Conservation (phyloP, 2,797 vertebrate genomes). For the Borostomias antarcticus region DNA sequence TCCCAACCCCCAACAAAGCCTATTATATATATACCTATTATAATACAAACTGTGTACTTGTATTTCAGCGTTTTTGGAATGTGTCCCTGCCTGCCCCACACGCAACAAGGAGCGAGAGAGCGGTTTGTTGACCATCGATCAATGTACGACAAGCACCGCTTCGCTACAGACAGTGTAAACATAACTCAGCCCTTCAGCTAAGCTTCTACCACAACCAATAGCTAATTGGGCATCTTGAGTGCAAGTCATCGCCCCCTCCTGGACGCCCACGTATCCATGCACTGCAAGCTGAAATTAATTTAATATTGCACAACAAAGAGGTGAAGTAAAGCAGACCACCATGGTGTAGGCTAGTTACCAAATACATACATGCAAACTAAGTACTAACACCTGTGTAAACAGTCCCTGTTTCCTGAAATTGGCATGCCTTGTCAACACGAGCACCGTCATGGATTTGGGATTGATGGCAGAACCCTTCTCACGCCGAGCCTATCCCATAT, state of each 20-base stretch:
- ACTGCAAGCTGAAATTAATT: too few relatives aligned
- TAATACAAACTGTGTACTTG: not conserved
- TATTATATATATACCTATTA: not conserved
- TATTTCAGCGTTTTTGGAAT: slow-evolving; percentile 12
- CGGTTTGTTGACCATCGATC: slow-evolving; percentile 17
- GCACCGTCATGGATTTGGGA: not conserved
- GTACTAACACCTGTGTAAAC: not conserved
- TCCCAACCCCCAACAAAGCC: too few relatives aligned
- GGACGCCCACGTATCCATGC: too few relatives aligned
- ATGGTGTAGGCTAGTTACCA: too few relatives aligned
- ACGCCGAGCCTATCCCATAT: not conserved
- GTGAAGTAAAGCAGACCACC: too few relatives aligned
- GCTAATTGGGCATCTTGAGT: slow-evolving; percentile 14
- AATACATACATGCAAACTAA: too few relatives aligned
- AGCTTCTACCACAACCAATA: not conserved
- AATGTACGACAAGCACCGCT: slow-evolving; percentile 19
- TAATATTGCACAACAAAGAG: too few relatives aligned
- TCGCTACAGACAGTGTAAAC: slow-evolving; percentile 17
- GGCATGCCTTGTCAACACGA: not conserved
- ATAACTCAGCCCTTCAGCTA: not conserved
- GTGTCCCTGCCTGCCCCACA: slow-evolving; percentile 6
- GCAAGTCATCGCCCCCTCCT: slow-evolving; percentile 66
- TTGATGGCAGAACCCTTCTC: not conserved
- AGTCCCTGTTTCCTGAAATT: not conserved
- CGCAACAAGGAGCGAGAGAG: not conserved